Percentiles rank a stretch among this genome's conserved stretches.
Conservation (phyloP, 2,888 invertebrate genomes). For the Habroteleia sp. region DNA sequence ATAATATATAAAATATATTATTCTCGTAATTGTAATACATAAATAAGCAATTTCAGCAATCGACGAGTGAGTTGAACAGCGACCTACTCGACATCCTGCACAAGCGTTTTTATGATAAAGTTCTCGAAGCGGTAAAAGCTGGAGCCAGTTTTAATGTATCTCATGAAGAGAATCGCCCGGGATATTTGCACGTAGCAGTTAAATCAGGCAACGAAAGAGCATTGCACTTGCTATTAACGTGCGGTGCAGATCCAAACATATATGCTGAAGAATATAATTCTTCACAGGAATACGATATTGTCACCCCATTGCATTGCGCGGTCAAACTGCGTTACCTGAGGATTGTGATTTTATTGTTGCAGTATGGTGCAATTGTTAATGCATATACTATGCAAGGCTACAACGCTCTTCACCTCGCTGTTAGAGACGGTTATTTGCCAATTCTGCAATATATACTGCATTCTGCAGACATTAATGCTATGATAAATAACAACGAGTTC, state of each 20-base stretch:
- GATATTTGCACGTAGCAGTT: slow-evolving; percentile 27
- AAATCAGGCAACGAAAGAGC: slow-evolving; percentile 23
- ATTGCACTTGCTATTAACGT: slow-evolving; percentile 3
- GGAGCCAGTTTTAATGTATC: too few relatives aligned
- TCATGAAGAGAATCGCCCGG: too few relatives aligned
- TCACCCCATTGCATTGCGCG: slow-evolving; percentile 25
- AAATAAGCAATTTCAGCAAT: too few relatives aligned
- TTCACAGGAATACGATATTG: neutral
- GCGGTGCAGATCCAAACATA: slow-evolving; percentile 18
- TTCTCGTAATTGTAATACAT: too few relatives aligned
- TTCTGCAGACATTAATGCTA: neutral
- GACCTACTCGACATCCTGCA: too few relatives aligned
- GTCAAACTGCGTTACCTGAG: slow-evolving; percentile 1
- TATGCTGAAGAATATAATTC: slow-evolving; percentile 12
- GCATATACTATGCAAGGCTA: slow-evolving; percentile 6
- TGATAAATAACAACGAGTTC: neutral
- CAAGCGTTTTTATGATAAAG: too few relatives aligned
- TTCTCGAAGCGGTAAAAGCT: too few relatives aligned
- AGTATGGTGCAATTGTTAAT: slow-evolving; percentile 10
- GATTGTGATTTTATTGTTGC: slow-evolving; percentile 11
- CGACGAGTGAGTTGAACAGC: too few relatives aligned
- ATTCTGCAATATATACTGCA: neutral
- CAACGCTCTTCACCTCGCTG: slow-evolving; percentile 18
- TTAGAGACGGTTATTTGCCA: neutral
- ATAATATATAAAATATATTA: too few relatives aligned